These are phyloP conservation scores for Uropsilus gracilis DNA, from an alignment of 2,113 vertebrate species.

Conservation along the genomic window DNA sequence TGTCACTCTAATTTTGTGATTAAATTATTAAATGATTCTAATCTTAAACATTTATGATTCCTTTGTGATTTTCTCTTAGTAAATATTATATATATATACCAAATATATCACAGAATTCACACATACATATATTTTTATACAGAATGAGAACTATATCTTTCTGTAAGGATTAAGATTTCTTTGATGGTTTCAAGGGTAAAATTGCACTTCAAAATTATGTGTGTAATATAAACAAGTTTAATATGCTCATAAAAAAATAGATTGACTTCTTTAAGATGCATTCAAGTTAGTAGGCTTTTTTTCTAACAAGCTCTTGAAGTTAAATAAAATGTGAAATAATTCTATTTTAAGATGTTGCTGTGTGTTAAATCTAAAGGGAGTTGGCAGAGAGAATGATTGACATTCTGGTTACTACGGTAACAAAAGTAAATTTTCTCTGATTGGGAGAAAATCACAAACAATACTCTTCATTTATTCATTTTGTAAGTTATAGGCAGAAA, in stretches of 20 bases:
- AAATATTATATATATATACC: neutral
- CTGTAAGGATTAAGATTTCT: neutral
- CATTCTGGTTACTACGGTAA: slow-evolving; percentile 27
- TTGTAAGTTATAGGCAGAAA: neutral
- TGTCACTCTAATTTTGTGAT: neutral
- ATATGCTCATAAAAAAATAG: neutral
- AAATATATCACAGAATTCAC: neutral
- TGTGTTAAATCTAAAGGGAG: slow-evolving; percentile 29
- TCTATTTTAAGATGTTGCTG: slow-evolving; percentile 28
- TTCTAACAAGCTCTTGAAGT: neutral
- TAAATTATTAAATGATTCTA: neutral
- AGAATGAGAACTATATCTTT: neutral
- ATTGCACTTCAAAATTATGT: neutral
- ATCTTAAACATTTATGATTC: neutral
- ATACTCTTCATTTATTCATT: slow-evolving; percentile 26
- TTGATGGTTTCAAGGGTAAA: neutral
- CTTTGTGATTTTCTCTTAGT: neutral
- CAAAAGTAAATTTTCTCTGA: neutral
- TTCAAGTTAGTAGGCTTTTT: slow-evolving; percentile 1
- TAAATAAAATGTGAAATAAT: slow-evolving; percentile 34
- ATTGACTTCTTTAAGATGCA: neutral
- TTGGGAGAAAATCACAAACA: neutral
- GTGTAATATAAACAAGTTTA: neutral
- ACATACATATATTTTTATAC: neutral
- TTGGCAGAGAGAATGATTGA: slow-evolving; percentile 25